A percentile compares a stretch with the other conserved stretches of the same genome.
Conservation (phyloP, 2,888 invertebrate species). For the Acleris cristana region DNA sequence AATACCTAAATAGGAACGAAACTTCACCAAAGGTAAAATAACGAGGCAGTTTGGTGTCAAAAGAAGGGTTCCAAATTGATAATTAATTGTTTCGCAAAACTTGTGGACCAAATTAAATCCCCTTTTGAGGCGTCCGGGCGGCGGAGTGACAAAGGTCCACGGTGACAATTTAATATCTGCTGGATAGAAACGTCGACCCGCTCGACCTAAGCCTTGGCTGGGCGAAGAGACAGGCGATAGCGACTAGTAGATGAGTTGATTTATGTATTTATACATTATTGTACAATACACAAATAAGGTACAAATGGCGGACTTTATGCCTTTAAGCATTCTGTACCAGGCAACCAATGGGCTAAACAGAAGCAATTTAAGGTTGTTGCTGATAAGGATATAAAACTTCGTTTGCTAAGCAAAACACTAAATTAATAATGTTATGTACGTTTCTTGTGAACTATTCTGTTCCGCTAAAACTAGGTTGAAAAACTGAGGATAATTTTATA, state of each 20-base stretch:
- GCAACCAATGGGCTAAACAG: no score
- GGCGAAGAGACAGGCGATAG: slow-evolving; percentile 25
- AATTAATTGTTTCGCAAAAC: slow-evolving; percentile 81
- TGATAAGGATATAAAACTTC: no score
- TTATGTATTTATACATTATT: no score
- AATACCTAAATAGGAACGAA: slow-evolving; percentile 1
- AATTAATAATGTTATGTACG: no score
- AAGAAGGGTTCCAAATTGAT: slow-evolving; percentile 72
- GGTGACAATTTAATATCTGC: slow-evolving; percentile 80
- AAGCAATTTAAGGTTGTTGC: no score
- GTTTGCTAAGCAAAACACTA: no score
- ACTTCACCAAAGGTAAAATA: slow-evolving; percentile 27
- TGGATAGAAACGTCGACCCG: slow-evolving; percentile 64
- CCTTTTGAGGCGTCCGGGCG: slow-evolving; percentile 67
- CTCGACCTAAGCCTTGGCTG: slow-evolving; percentile 44
- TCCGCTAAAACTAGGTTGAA: no score
- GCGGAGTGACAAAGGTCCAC: slow-evolving; percentile 68
- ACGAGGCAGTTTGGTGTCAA: slow-evolving; percentile 61
- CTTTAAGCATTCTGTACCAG: no score
- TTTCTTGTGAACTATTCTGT: no score
- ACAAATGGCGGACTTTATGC: no score
- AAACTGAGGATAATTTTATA: no score
- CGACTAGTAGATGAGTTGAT: background rate
- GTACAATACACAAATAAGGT: no score
- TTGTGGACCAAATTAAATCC: slow-evolving; percentile 79